Base-by-base conservation (phyloP, 2,888 invertebrate genomes). In the Monoplex corrugatus region DNA sequence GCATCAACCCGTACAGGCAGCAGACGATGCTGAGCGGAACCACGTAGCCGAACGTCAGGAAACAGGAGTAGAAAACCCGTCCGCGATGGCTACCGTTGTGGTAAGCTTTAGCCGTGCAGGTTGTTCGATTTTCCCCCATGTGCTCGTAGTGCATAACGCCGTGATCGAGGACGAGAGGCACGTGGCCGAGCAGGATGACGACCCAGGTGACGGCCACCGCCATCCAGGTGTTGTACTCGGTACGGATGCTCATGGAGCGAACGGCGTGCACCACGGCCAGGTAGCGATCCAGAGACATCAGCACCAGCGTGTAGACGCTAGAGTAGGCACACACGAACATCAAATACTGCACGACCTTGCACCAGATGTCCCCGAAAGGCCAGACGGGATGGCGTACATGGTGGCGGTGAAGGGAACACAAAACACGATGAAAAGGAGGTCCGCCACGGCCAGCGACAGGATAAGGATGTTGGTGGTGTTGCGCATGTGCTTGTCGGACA, bases 341-440 rank as follows among this genome's bases (percentile, higher is more conserved):
- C 95, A 98, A 97, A 95, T 98, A 99, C 96, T 98, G 98, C 23
- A 98, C 98, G 40, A 98, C 97, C 96, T 98, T 98, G 96, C 98
- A 99, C 98, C 98, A 98, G 95, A 97, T 96, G 94, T 97, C 97
- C 19, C 99, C 98, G 94, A 99, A 98, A 0, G 98, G 98, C 98
- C 98, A 99, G 94, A 97, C 97, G 10, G 98, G 97, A 98, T 88
- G 23, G 98, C 98, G 95, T 98, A 99, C 94, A 98, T 98, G 32
- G 98, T 97, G 0, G 98, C 98, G 0, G 99, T 99, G 96, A 98
- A 98, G 0, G 99, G 99, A 35, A 99, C 98, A 96, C 99, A 99
- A 96, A 98, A 98, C 87, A 98, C 97, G 78, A 99, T 98, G 96
- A 99, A 99, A 45, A 98, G 97, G 45, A 99, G 96, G 96, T 99